Base-by-base conservation (phyloP, 2,888 invertebrate genomes). In the Drosophila affinis region DNA sequence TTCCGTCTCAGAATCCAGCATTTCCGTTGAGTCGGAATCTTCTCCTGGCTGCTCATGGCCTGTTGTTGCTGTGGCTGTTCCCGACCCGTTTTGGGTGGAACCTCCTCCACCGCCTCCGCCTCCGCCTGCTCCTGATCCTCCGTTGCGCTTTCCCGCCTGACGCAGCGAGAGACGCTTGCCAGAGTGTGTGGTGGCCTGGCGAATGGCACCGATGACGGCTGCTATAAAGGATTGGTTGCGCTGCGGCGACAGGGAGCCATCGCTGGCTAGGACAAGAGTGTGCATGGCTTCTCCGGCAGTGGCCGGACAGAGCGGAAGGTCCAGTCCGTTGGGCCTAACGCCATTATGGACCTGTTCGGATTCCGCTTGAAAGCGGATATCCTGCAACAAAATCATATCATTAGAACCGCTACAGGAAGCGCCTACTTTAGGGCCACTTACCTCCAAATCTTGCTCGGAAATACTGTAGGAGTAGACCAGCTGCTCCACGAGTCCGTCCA, bases 1-100 rank as follows among this genome's bases (percentile, higher is more conserved):
- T 87, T 96, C 96, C 0, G 96, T 96, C 93, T 96, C 96, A 0
- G 96, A 96, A 91, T 96, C 96, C 45, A 96, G 93, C 91, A 96
- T 93, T 87, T 96, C 96, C 6, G 95, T 95, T 18, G 96, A 96
- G 92, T 96, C 96, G 32, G 93, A 93, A 89, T 95, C 94, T 81
- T 95, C 95, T 95, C 83, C 80, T 54, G 84, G 84, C 1, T 57
- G 59, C 55, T 72, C 73, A 7, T 56, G 57, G 10, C 18, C 24
- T n/a, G 39, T 49, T 12, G 46, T 24, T 27, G 46, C 58, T 7
- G 72, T 51, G 6, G 32, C 45, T 0, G 44, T 49, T 7, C 32
- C 55, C 17, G 39, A 39, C 14, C 39, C 39, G 39, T 39, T 39
- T 14, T 69, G 69, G 9, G 27, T 9, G 2, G 61, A 60, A 10